Evolutionary conservation across 2,888 invertebrate genomes (phyloP), one percentile per base, ranked within the genome.

Genomic region (Paralinhomoeus sp.): DNA sequence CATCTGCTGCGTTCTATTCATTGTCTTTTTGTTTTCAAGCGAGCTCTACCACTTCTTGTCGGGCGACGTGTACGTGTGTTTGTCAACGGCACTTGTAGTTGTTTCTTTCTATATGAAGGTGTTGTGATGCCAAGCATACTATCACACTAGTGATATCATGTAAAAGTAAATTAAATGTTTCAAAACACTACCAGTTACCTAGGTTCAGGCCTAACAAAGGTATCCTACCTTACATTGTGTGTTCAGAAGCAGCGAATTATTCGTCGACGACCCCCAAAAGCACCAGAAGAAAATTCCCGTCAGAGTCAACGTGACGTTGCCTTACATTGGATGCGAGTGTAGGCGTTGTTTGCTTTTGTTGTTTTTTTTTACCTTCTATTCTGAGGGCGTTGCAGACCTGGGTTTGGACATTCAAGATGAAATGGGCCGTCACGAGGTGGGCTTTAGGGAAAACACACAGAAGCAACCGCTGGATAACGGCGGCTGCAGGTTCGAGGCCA

Each of bases 321-420:
- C 66, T 2, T 61, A 65, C 21, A 56, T 72, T 47, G 53, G 57
- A 35, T 72, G 72, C 56, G 62, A 68, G 53, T 69, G 71, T 72
- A 57, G 63, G 51, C 37, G 21, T 27, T 12, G 7, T 20, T 22
- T 13, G 3, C 18, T 33, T 21, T 7, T 37, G 7, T 24, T 47
- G 22, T 21, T n/a, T 42, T 38, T 41, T 36, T 44, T 18, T 13
- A 24, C n/a, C 17, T 18, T 24, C 18, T n/a, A 22, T 35, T 35
- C 24, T 37, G 31, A 17, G 34, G 24, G 7, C 36, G 33, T 24
- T 53, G 43, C 54, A 71, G 71, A 60, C 57, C 51, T 71, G 34
- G 72, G 72, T 15, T 55, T 72, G 40, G 72, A 72, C 52, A 72
- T 72, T 48, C 72, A 72, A 57, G 72, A 72, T 61, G 71, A 72